Evolutionary conservation across 2,113 vertebrate species (phyloP).

Genomic region (Caracal caracal): DNA sequence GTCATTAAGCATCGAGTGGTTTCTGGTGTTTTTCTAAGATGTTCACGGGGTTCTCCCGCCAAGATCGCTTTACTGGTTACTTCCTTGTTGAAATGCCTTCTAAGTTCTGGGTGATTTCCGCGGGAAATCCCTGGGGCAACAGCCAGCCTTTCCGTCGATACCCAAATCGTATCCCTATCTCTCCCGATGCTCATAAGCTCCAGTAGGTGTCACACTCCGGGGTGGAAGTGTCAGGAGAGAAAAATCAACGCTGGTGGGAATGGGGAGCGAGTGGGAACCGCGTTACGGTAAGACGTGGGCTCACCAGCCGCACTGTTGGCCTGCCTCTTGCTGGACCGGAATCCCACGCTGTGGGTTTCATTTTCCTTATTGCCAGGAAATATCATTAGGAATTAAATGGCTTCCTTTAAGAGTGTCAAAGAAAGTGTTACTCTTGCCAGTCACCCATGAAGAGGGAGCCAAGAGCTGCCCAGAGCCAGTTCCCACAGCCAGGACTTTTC

Average conservation of each 20-base stretch:
- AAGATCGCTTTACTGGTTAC: neutral
- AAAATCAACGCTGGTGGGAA: neutral
- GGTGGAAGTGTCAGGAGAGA: neutral
- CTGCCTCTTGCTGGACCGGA: constrained; percentile 32
- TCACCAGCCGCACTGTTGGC: neutral
- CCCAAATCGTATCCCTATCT: neutral
- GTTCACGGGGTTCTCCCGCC: constrained; percentile 55
- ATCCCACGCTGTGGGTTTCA: constrained; percentile 10
- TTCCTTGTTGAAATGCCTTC: neutral
- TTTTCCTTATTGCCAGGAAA: constrained; percentile 74
- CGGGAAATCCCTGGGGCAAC: constrained; percentile 67
- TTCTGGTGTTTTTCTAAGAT: constrained; percentile 41
- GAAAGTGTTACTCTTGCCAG: constrained; percentile 74
- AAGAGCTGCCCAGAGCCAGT: constrained; percentile 63
- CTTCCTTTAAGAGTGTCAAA: constrained; percentile 73
- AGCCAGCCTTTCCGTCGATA: neutral
- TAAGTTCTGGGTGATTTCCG: constrained; percentile 71
- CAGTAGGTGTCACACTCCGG: constrained; percentile 55
- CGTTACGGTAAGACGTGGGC: neutral
- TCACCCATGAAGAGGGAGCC: constrained; percentile 61
- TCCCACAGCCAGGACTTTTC: constrained; percentile 77
- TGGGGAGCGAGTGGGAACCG: neutral
- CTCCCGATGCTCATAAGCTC: constrained; percentile 34
- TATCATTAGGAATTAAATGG: constrained; percentile 74
- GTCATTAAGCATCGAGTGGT: neutral